Conservation (phyloP, 2,113 vertebrate species). For the Motacilla alba region DNA sequence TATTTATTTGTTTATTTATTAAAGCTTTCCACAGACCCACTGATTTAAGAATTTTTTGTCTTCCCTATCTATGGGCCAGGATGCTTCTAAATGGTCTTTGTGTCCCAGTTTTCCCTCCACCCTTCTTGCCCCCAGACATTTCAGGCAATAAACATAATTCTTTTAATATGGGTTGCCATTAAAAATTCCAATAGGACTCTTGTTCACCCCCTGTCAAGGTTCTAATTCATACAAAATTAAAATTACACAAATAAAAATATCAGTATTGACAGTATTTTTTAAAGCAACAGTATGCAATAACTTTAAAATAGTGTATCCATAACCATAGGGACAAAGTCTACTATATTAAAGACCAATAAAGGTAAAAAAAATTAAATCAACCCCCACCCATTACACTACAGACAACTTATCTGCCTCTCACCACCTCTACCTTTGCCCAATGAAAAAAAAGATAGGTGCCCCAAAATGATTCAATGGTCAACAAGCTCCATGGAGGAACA, state of each 20-base stretch:
- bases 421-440: not conserved
- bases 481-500: fast-evolving
- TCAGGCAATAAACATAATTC: not conserved
- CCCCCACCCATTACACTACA: fast-evolving
- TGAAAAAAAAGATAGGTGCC: not conserved
- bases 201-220: not conserved
- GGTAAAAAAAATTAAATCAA: fast-evolving
- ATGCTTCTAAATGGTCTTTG: not conserved
- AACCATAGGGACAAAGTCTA: not conserved
- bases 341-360: not conserved
- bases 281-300: not conserved
- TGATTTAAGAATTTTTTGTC: not conserved
- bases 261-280: not conserved
- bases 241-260: not conserved
- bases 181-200: not conserved
- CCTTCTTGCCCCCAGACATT: not conserved
- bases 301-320: not conserved
- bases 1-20: not conserved
- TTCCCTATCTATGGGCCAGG: not conserved
- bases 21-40: not conserved
- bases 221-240: not conserved
- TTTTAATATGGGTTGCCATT: not conserved
- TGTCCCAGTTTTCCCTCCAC: not conserved
- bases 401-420: not conserved
- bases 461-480: not conserved